Conservation (phyloP, 2,113 vertebrate genomes). For the Isurus oxyrinchus region DNA sequence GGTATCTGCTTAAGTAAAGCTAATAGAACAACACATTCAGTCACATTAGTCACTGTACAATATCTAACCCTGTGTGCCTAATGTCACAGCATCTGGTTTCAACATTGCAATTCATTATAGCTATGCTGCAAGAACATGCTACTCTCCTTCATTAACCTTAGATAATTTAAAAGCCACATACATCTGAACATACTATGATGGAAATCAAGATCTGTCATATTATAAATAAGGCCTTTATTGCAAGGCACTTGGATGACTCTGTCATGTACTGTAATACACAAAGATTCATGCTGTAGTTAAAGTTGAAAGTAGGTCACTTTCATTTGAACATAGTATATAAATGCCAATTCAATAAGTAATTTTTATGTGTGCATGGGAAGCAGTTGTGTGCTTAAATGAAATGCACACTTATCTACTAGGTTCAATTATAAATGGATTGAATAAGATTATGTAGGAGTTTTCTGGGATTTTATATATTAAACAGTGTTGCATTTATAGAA, state of each 20-base stretch:
- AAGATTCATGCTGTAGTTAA: neutral
- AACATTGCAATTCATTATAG: neutral
- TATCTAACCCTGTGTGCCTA: neutral
- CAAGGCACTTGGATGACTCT: neutral
- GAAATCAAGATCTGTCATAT: neutral
- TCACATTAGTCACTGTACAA: neutral
- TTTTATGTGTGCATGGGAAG: neutral
- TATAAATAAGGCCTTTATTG: neutral
- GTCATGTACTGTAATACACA: neutral
- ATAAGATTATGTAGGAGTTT: neutral
- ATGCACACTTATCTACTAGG: neutral
- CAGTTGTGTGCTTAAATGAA: neutral
- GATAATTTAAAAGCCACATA: neutral
- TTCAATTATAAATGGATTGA: neutral
- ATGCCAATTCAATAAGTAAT: neutral
- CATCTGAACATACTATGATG: neutral
- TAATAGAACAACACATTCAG: neutral
- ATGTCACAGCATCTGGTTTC: neutral
- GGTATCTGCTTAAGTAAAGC: neutral
- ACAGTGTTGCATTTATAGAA: constrained; percentile 5
- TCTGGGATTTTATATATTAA: constrained; percentile 14
- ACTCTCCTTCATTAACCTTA: neutral
- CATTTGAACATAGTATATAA: neutral
- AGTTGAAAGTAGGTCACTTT: neutral
- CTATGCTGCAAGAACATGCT: neutral